These are phyloP conservation scores for Myotis lucifugus DNA, from an alignment of 2,113 vertebrate genomes.

Conservation along the genomic window DNA sequence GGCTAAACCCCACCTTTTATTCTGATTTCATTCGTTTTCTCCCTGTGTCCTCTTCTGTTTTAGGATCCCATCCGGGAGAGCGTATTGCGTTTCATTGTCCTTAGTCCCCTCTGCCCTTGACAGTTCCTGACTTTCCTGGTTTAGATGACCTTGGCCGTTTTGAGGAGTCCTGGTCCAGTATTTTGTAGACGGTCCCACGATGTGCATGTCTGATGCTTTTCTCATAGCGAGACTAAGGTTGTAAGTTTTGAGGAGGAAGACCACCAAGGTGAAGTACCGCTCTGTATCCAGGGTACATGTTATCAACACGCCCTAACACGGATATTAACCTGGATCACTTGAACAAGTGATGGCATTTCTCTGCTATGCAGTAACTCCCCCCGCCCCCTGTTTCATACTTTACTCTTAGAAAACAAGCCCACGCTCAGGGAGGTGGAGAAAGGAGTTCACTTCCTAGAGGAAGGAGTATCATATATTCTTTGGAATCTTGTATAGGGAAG, in stretches of 20 bases:
- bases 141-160: neutral
- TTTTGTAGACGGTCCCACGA: neutral
- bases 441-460: neutral
- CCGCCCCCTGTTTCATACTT: neutral
- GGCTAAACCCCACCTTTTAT: neutral
- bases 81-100: neutral
- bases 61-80: too few relatives aligned
- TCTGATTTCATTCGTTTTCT: neutral
- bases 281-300: neutral
- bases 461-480: neutral
- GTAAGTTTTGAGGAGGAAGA: neutral
- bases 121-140: neutral
- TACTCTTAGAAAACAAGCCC: neutral
- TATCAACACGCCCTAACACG: neutral
- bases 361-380: neutral
- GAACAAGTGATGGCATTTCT: neutral
- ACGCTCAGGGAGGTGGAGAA: neutral
- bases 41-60: neutral
- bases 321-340: neutral
- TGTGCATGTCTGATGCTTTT: neutral
- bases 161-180: neutral
- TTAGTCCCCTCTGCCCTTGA: neutral
- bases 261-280: too few relatives aligned
- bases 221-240: neutral
- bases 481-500: neutral